Conservation (phyloP, 2,113 vertebrate species). For the Strigops habroptila region DNA sequence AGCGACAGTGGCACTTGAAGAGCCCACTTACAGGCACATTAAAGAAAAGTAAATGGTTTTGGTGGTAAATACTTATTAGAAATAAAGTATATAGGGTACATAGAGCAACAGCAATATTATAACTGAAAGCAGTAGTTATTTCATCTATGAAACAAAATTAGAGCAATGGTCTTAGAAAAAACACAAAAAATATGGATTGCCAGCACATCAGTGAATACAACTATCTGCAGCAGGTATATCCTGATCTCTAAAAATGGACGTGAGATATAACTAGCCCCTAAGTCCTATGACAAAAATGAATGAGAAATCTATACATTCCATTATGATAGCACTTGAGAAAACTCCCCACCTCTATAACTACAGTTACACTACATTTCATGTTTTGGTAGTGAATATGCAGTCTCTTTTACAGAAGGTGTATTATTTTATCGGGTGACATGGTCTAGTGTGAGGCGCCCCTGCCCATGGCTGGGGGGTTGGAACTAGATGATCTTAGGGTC, state of each 20-base stretch:
- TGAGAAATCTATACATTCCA: background rate
- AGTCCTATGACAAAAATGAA: background rate
- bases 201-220: background rate
- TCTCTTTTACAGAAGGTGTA: background rate
- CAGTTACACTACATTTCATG: background rate
- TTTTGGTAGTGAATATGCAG: background rate
- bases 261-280: background rate
- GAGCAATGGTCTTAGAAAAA: background rate
- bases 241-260: background rate
- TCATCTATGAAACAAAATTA: background rate
- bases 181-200: background rate
- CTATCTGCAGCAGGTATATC: background rate
- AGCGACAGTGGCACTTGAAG: background rate
- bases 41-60: background rate
- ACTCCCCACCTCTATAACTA: background rate
- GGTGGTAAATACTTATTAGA: background rate
- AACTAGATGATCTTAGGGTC: background rate
- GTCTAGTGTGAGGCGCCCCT: background rate
- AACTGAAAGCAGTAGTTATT: background rate
- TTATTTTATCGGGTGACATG: background rate
- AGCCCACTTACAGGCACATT: rapidly evolving
- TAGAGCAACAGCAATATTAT: background rate
- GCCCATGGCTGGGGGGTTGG: background rate
- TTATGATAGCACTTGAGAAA: background rate
- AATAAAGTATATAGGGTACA: background rate